Conservation (phyloP, 2,113 vertebrate species). For the Ariopsis seemanni region DNA sequence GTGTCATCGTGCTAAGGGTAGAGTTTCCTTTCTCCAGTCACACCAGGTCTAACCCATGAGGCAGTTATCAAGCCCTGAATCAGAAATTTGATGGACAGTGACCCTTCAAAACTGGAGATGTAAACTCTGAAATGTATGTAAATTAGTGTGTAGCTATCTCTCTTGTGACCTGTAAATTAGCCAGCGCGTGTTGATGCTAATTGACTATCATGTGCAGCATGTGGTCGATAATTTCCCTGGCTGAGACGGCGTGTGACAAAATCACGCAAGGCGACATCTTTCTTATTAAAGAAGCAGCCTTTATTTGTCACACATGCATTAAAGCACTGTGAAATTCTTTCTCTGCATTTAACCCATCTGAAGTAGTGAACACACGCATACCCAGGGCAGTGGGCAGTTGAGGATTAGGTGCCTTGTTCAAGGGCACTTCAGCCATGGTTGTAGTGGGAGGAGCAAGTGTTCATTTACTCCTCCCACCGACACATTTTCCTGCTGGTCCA, state of each 20-base stretch:
- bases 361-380: no score
- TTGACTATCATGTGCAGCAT: slow-evolving; percentile 27
- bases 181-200: neutral
- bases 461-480: no score
- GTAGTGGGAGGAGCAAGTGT: no score
- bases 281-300: neutral
- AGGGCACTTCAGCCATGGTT: no score
- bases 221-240: slow-evolving; percentile 15
- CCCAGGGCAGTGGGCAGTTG: no score
- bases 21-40: neutral
- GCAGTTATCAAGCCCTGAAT: neutral
- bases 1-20: neutral
- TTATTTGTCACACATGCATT: no score
- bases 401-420: no score
- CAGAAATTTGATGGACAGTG: neutral
- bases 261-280: slow-evolving; percentile 17
- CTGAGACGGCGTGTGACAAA: slow-evolving; percentile 48
- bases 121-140: neutral
- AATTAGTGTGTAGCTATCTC: neutral
- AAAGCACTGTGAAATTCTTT: neutral
- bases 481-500: no score
- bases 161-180: neutral
- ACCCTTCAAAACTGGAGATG: neutral
- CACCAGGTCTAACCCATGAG: neutral
- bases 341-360: no score